Evolutionary conservation across 2,888 invertebrate species (phyloP).

Genomic region (Caenorhabditis wallacei): DNA sequence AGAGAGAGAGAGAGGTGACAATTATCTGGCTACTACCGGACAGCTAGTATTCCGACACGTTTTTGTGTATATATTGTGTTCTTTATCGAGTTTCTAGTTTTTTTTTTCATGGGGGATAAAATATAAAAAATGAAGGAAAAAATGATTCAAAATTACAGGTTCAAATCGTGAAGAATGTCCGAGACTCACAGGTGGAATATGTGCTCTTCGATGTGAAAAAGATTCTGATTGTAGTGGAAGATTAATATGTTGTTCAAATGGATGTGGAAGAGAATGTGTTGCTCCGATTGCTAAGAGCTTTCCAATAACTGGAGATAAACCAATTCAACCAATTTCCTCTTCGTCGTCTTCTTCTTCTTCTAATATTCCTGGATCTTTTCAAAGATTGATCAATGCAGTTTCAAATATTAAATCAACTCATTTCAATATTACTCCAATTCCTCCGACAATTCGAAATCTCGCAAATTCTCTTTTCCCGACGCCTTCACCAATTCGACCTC

Average conservation of each 20-base stretch:
- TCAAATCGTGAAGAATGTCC: constrained; percentile 73
- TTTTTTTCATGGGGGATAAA: not conserved
- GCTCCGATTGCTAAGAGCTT: constrained; percentile 69
- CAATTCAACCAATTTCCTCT: constrained; percentile 58
- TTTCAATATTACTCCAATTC: constrained; percentile 60
- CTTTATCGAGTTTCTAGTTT: constrained; percentile 15
- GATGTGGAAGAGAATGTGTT: constrained; percentile 80
- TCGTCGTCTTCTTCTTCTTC: constrained; percentile 13
- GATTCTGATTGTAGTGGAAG: constrained; percentile 77
- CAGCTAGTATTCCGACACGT: constrained; percentile 29
- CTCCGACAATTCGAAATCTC: constrained; percentile 59
- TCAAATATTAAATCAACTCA: constrained; percentile 49
- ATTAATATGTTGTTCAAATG: constrained; percentile 79
- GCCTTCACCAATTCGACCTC: constrained; percentile 50
- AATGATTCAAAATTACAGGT: constrained; percentile 26
- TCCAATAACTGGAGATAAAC: constrained; percentile 63
- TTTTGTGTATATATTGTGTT: constrained; percentile 39
- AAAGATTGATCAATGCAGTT: constrained; percentile 64
- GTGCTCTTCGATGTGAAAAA: constrained; percentile 75
- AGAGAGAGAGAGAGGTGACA: constrained; percentile 38
- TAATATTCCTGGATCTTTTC: constrained; percentile 62
- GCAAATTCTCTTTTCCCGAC: constrained; percentile 52
- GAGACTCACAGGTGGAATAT: constrained; percentile 76
- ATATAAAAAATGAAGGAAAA: constrained; percentile 6
- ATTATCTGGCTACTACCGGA: constrained; percentile 46